A percentile compares a stretch with the other conserved stretches of the same genome.
phyloP scores from a whole-genome alignment of 2,113 vertebrate genomes.

The Hymenochirus boettgeri region DNA sequence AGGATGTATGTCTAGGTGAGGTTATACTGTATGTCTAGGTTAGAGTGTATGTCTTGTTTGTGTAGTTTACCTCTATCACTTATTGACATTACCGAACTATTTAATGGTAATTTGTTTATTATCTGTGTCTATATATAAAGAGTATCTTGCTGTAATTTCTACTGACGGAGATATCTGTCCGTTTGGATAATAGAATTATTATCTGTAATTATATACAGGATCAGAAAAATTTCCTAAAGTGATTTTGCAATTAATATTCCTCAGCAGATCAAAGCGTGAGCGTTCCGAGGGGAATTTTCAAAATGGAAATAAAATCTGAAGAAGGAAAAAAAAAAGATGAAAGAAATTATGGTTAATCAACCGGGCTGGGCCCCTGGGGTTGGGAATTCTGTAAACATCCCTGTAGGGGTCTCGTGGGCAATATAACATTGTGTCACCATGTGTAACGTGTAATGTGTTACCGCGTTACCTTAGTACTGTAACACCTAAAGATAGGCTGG shows the following conservation, averaged over 20 bases:
- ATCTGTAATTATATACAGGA: background rate
- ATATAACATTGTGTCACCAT: background rate
- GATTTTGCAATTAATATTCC: background rate
- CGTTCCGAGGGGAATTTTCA: background rate
- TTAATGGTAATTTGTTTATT: too few species aligned
- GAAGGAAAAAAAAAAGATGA: background rate
- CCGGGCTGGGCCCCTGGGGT: background rate
- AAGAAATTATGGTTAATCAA: background rate
- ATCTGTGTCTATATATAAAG: too few species aligned
- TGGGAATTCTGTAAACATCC: slow-evolving; percentile 1
- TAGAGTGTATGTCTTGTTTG: too few species aligned
- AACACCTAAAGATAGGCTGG: slow-evolving; percentile 15
- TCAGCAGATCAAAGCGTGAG: slow-evolving; percentile 10
- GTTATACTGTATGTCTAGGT: too few species aligned
- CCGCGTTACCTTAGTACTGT: background rate
- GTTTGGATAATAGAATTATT: too few species aligned
- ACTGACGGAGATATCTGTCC: too few species aligned
- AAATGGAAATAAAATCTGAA: too few species aligned
- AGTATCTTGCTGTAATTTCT: too few species aligned
- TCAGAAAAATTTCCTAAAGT: slow-evolving; percentile 1
- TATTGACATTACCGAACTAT: too few species aligned
- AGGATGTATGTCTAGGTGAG: too few species aligned
- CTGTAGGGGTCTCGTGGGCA: background rate
- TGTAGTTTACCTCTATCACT: too few species aligned
- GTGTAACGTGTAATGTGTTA: slow-evolving; percentile 8